phyloP scores from a whole-genome alignment of 2,888 invertebrate species.

The Drosophila hamatofila region DNA sequence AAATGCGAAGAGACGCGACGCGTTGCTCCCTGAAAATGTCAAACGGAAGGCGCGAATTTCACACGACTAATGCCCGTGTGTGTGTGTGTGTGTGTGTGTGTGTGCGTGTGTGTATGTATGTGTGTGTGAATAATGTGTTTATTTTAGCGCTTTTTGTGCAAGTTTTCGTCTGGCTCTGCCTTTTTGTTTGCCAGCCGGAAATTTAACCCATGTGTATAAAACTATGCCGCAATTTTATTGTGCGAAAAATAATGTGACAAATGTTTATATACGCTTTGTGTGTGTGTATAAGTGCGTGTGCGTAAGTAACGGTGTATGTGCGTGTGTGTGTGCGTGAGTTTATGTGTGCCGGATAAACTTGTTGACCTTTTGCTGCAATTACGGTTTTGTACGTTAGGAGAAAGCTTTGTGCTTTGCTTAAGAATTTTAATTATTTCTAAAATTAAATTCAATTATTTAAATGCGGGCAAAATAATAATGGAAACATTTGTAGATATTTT shows the following conservation, averaged over 20 bases:
- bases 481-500: not conserved
- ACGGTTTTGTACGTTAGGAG: not conserved
- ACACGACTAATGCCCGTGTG: constrained; percentile 23
- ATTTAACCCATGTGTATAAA: constrained; percentile 52
- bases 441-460: constrained; percentile 6
- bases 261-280: constrained; percentile 1
- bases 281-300: not conserved
- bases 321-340: not conserved
- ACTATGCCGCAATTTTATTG: constrained; percentile 63
- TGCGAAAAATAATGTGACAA: constrained; percentile 51
- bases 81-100: not conserved
- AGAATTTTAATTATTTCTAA: constrained; percentile 12
- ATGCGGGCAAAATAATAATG: not conserved
- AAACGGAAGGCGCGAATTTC: constrained; percentile 58
- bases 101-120: not conserved
- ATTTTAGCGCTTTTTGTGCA: constrained; percentile 57
- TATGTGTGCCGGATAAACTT: constrained; percentile 18
- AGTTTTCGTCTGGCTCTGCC: constrained; percentile 48
- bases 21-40: constrained; percentile 34
- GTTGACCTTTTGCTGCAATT: constrained; percentile 61
- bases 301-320: not conserved
- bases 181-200: constrained; percentile 62
- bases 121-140: constrained; percentile 20
- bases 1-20: constrained; percentile 49
- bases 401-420: constrained; percentile 9